A percentile compares a stretch with the other conserved stretches of the same genome.
phyloP scores from a whole-genome alignment of 2,888 invertebrate species.

The Drosophila sordidula region DNA sequence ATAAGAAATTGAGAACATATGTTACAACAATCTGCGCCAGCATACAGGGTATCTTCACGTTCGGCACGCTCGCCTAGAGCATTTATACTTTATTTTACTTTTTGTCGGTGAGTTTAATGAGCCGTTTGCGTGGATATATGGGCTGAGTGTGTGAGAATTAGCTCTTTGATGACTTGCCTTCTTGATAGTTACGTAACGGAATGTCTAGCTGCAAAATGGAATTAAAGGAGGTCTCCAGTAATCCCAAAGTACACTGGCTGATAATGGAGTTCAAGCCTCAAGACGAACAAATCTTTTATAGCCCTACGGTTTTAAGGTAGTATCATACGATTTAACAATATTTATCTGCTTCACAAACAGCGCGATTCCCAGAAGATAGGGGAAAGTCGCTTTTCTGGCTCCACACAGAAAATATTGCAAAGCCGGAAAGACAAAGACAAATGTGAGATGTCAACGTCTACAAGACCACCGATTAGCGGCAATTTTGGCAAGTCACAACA shows the following conservation, averaged over 20 bases:
- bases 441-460: conserved; percentile 47
- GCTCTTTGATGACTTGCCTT: conserved; percentile 31
- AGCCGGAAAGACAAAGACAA: conserved; percentile 48
- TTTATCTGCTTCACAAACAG: background rate
- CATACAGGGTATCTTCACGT: conserved; percentile 24
- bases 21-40: background rate
- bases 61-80: background rate
- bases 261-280: background rate
- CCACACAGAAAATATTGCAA: conserved; percentile 3
- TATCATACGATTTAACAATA: background rate
- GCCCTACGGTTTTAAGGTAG: background rate
- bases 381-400: background rate
- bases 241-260: background rate
- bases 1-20: too few species aligned
- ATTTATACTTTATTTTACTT: conserved; percentile 20
- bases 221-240: background rate
- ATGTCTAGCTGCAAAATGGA: conserved; percentile 12
- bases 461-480: conserved; percentile 62
- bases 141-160: conserved; percentile 69
- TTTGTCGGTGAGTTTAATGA: conserved; percentile 66
- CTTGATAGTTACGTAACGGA: conserved; percentile 56
- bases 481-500: conserved; percentile 58
- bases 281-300: background rate
- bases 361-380: background rate
- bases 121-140: conserved; percentile 65